Evolutionary conservation across 2,888 invertebrate species (phyloP), one percentile per base, ranked within the genome.

Genomic region (Apamea monoglypha): DNA sequence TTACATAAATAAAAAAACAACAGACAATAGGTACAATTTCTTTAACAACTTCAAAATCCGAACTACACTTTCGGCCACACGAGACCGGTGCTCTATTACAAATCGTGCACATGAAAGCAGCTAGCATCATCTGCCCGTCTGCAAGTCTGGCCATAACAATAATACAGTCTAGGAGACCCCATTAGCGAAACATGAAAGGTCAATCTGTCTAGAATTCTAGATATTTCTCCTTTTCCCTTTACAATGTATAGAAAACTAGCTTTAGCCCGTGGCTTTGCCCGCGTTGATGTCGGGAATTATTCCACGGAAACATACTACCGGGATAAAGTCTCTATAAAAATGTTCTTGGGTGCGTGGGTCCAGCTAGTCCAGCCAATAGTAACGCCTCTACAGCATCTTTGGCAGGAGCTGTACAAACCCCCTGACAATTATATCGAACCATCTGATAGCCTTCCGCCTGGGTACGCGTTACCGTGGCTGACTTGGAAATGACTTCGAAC

Each of bases 151-250:
- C 69, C 72, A 87, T 87, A 88, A 87, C 88, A 82, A 89, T 88
- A 82, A 85, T 83, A 78, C 74, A 68, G 84, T 89, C 88, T 86
- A 82, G 85, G 73, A 66, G 68, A 67, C 64, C 47, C 83, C 84
- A 87, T 91, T 90, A 90, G 72, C 21, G 76, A 29, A 77, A 86
- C 87, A 86, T 81, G 89, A 91, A 91, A 91, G 88, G 91, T 91
- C 91, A 90, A 82, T 85, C 70, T 71, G 80, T 87, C 81, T 90
- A 84, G 71, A 74, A 70, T 80, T 76, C 68, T 77, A 72, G 59
- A 77, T 25, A 40, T 59, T 79, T 81, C 40, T 40, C 29, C 32
- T 61, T 69, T 61, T 75, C 36, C 6, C 16, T 64, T 50, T n/a
- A 66, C 18, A 32, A 4, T 74, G 59, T 67, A 29, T 73, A 10